These are phyloP conservation scores for Madoqua kirkii DNA, from an alignment of 2,113 vertebrate species.

Conservation along the genomic window DNA sequence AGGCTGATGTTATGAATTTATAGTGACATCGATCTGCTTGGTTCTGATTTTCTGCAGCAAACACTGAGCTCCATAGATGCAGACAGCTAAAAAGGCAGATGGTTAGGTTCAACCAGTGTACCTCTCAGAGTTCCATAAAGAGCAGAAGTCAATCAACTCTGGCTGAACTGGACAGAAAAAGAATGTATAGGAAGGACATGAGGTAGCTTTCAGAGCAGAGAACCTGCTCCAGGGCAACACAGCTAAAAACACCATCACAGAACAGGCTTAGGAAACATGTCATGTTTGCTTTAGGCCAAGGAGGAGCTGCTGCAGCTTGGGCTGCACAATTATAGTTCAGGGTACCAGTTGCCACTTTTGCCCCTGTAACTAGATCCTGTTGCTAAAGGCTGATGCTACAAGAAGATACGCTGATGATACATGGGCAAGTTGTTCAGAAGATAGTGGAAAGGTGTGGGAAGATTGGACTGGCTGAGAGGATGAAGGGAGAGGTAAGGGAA, in stretches of 20 bases:
- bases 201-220: not conserved
- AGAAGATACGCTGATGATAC: not conserved
- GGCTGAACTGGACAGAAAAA: constrained; percentile 8
- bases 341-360: not conserved
- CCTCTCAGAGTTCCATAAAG: not conserved
- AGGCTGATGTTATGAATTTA: not conserved
- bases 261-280: not conserved
- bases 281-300: not conserved
- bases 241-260: not conserved
- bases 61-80: not conserved
- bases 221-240: not conserved
- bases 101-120: not conserved
- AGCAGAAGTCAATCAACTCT: constrained; percentile 4
- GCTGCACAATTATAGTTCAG: not conserved
- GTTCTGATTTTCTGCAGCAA: constrained; percentile 16
- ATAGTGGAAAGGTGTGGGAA: not conserved
- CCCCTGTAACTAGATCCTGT: not conserved
- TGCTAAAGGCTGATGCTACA: not conserved
- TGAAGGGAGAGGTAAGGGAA: not conserved
- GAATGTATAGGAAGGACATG: not conserved
- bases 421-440: not conserved
- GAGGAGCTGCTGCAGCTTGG: not conserved
- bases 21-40: not conserved
- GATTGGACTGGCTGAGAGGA: not conserved
- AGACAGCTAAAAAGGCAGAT: not conserved